A percentile compares a stretch with the other conserved stretches of the same genome.
These are phyloP conservation scores for Ia io DNA, from an alignment of 2,113 vertebrate genomes.

Conservation along the genomic window DNA sequence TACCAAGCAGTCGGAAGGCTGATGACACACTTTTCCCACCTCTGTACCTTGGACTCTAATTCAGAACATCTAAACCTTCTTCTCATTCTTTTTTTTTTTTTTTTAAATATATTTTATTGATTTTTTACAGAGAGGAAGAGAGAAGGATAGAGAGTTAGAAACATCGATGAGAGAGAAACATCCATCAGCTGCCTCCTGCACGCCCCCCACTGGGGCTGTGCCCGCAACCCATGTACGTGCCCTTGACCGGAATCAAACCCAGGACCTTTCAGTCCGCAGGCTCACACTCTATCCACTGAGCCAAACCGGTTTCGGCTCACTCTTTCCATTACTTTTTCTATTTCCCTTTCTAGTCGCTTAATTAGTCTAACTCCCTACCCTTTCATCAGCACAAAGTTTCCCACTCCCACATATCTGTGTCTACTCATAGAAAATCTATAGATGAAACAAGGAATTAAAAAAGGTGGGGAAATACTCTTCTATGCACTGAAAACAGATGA, in stretches of 20 bases:
- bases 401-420: neutral
- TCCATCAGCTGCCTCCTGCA: too few species aligned
- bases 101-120: too few species aligned
- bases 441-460: neutral
- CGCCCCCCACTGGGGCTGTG: too few species aligned
- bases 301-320: too few species aligned
- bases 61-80: neutral
- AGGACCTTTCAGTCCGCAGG: too few species aligned
- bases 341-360: neutral
- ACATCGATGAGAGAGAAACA: too few species aligned
- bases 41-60: neutral
- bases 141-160: too few species aligned
- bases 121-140: too few species aligned
- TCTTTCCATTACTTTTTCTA: neutral
- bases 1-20: neutral
- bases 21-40: neutral
- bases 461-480: neutral
- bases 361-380: neutral
- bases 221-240: too few species aligned
- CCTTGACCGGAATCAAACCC: too few species aligned
- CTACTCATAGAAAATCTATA: slow-evolving; percentile 4
- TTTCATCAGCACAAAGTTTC: neutral
- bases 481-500: neutral
- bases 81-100: too few species aligned
- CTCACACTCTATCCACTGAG: too few species aligned